Percentiles rank a stretch among this genome's conserved stretches.
Evolutionary conservation across 2,888 invertebrate species (phyloP).

Genomic region (Branchipolynoe longqiensis): DNA sequence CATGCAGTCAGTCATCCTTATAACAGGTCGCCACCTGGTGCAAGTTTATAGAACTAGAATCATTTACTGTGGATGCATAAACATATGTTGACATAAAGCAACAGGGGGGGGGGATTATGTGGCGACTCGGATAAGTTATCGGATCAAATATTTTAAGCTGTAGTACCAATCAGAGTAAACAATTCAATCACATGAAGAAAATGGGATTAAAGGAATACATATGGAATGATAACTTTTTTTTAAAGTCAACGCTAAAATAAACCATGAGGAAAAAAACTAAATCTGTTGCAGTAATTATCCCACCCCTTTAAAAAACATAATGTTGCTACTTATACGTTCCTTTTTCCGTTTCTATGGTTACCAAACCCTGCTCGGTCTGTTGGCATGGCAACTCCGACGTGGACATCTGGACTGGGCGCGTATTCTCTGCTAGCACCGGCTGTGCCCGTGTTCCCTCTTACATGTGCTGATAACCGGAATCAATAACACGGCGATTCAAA

Average conservation of each 20-base stretch:
- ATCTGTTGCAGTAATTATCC: too few species aligned
- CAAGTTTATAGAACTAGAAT: too few species aligned
- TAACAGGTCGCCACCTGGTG: too few species aligned
- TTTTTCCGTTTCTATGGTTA: too few species aligned
- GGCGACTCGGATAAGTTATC: too few species aligned
- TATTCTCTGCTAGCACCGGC: neutral
- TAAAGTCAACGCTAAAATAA: too few species aligned
- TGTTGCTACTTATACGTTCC: too few species aligned
- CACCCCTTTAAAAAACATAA: too few species aligned
- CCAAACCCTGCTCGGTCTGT: neutral
- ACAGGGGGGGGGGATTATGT: neutral
- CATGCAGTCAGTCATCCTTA: too few species aligned
- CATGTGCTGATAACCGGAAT: constrained; percentile 15
- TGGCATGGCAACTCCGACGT: constrained; percentile 44
- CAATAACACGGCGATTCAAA: neutral
- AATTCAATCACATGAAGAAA: neutral
- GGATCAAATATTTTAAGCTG: neutral
- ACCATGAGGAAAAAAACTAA: neutral
- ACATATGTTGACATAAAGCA: constrained; percentile 20
- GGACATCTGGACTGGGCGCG: constrained; percentile 36
- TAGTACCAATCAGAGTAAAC: constrained; percentile 14
- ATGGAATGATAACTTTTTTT: constrained; percentile 43
- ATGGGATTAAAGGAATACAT: neutral
- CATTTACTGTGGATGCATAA: too few species aligned
- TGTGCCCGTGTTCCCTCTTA: neutral